Conservation (phyloP, 2,888 invertebrate species). For the Tethea ocularis region DNA sequence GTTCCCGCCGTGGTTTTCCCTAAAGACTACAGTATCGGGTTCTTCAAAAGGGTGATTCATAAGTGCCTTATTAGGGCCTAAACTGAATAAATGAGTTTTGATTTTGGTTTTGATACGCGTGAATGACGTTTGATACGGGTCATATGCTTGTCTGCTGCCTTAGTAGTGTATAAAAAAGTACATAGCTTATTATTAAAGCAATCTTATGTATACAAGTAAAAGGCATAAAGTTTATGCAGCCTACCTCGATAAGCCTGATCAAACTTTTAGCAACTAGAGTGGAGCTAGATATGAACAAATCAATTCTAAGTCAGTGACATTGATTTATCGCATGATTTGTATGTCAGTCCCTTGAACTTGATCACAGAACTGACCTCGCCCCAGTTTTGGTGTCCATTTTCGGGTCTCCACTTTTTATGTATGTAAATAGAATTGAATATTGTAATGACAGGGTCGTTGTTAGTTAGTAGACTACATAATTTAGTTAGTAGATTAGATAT, state of each 20-base stretch:
- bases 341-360: not conserved
- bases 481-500: too few species aligned
- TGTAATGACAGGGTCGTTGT: not conserved
- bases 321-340: not conserved
- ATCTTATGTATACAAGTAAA: not conserved
- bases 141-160: too few species aligned
- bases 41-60: too few species aligned
- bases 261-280: not conserved
- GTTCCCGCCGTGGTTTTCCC: too few species aligned
- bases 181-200: not conserved
- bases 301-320: not conserved
- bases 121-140: too few species aligned
- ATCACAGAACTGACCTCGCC: not conserved
- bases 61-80: too few species aligned
- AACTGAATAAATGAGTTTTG: too few species aligned
- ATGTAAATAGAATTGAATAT: not conserved
- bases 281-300: not conserved
- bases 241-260: not conserved
- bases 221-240: not conserved
- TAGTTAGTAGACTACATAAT: too few species aligned
- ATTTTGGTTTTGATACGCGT: too few species aligned
- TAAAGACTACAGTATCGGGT: too few species aligned
- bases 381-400: not conserved
- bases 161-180: too few species aligned
- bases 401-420: not conserved